Evolutionary conservation across 2,888 invertebrate genomes (phyloP), one percentile per base, ranked within the genome.

Genomic region (Megamerina dolium): DNA sequence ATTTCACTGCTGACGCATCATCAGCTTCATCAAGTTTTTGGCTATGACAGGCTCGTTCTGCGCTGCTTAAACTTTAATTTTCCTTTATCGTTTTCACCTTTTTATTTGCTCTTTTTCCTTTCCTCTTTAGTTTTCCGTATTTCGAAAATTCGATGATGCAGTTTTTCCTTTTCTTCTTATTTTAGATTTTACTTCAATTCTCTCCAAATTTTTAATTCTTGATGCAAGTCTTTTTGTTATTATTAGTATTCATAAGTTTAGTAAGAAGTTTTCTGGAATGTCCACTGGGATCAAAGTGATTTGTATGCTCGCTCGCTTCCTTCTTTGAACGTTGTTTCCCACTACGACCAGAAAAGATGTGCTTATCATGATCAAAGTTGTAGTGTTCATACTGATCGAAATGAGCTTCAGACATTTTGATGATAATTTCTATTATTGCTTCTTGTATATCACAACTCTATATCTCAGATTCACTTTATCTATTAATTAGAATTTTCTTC

Each of bases 371-470:
- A 60, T 90, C 90, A 73, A 85, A 93, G 74, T 93, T 93, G 78
- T 89, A 94, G 68, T 91, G 87, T 67, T 94, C 94, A 79, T 90
- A 91, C 67, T 90, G 83, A 75, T 94, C 92, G 70, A 85, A 84
- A 75, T 87, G 82, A 60, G 77, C 76, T 73, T 87, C 87, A 63
- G 88, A 87, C 89, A 89, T 88, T 68, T 73, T 79, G 54, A 73
- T 41, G 35, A 37, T 27, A 32, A 18, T 20, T 34, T 40, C 16
- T 18, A 29, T 27, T 39, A 41, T 40, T 18, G 13, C 17, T 40
- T 39, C 21, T 36, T 36, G n/a, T n/a, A n/a, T n/a, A n/a, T n/a
- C n/a, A n/a, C n/a, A n/a, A n/a, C n/a, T n/a, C n/a, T n/a, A n/a
- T n/a, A n/a, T n/a, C n/a, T n/a, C n/a, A n/a, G n/a, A n/a, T n/a